These are phyloP conservation scores for Lasioglossum oenotherae DNA, from an alignment of 2,888 invertebrate genomes.

Conservation along the genomic window DNA sequence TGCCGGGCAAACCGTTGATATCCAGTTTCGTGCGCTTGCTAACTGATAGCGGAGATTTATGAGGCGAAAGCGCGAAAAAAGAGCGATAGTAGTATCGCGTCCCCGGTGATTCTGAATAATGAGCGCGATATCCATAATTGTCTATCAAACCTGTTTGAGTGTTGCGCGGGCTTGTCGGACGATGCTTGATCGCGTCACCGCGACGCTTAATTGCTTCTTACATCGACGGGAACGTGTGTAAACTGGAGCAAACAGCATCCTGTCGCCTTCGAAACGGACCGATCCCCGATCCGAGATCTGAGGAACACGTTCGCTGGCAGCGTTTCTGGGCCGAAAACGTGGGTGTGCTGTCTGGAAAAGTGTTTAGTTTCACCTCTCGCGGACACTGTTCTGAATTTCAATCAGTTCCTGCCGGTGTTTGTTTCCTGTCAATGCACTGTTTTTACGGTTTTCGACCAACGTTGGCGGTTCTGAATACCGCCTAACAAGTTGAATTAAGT, in stretches of 20 bases:
- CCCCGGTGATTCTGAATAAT: conserved; percentile 47
- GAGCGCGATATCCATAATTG: conserved; percentile 56
- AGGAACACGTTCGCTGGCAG: background rate
- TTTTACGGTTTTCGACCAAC: background rate
- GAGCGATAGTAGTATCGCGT: conserved; percentile 38
- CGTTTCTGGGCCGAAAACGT: background rate
- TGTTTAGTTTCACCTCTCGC: background rate
- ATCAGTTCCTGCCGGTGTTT: background rate
- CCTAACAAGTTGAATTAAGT: background rate
- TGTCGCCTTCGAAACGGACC: background rate
- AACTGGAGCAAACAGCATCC: conserved; percentile 4
- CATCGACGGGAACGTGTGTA: background rate
- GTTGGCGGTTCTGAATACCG: background rate
- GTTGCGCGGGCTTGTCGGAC: conserved; percentile 17
- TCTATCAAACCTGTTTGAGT: conserved; percentile 51
- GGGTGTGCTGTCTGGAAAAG: conserved; percentile 6
- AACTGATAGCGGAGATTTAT: conserved; percentile 52
- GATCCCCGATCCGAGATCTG: background rate
- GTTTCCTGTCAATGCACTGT: background rate
- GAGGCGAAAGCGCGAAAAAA: conserved; percentile 44
- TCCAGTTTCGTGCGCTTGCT: conserved; percentile 43
- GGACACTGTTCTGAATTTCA: background rate
- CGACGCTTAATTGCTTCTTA: background rate
- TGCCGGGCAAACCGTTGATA: conserved; percentile 28
- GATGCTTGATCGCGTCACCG: conserved; percentile 29